Evolutionary conservation across 2,797 vertebrate genomes (phyloP).

Genomic region (Poecilia picta): DNA sequence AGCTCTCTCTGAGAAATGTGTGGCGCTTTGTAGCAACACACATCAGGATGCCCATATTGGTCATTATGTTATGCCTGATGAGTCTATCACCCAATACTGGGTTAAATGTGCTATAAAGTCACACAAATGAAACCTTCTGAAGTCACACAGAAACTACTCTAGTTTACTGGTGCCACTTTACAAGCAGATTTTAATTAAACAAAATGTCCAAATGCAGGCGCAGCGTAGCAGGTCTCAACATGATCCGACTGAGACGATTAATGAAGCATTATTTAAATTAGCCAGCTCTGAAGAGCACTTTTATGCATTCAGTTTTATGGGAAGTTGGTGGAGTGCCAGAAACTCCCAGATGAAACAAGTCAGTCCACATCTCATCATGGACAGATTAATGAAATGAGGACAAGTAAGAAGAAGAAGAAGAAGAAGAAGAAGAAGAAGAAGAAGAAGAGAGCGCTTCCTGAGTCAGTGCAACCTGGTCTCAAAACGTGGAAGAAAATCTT

Average conservation of each 20-base stretch:
- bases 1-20: background rate
- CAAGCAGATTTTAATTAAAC: constrained; percentile 59
- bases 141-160: background rate
- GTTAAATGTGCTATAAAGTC: background rate
- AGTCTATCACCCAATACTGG: background rate
- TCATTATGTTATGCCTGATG: background rate
- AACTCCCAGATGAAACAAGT: constrained; percentile 31
- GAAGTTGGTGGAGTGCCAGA: constrained; percentile 62
- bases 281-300: constrained; percentile 32
- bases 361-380: constrained; percentile 63
- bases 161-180: constrained; percentile 20
- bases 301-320: constrained; percentile 36
- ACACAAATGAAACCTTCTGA: background rate
- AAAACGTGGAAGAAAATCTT: constrained; percentile 45
- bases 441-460: constrained; percentile 26
- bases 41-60: background rate
- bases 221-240: constrained; percentile 30
- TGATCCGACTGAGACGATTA: constrained; percentile 52
- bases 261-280: constrained; percentile 37
- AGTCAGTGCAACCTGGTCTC: constrained; percentile 42
- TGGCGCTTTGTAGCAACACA: background rate
- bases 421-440: background rate
- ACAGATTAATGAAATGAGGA: constrained; percentile 48
- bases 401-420: background rate
- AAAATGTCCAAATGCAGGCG: constrained; percentile 35